Evolutionary conservation across 2,888 invertebrate species (phyloP).

Genomic region (Macrosoma leucophasiata): DNA sequence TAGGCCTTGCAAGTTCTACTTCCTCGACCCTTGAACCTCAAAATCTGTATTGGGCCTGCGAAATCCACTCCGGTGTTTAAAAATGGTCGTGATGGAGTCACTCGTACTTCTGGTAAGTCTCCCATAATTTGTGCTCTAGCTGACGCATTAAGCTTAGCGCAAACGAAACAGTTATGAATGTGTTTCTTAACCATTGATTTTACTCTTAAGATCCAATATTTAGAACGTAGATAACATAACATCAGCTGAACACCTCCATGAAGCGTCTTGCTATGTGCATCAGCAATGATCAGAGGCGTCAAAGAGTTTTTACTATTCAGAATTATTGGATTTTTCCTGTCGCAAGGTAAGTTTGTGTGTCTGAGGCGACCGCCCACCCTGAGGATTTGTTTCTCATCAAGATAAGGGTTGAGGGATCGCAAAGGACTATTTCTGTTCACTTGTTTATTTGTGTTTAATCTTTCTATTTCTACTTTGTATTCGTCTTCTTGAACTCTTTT

Average conservation of each 20-base stretch:
- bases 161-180: slow-evolving; percentile 24
- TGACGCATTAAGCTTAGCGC: slow-evolving; percentile 18
- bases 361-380: slow-evolving; percentile 26
- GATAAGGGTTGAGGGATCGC: slow-evolving; percentile 22
- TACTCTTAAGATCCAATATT: slow-evolving; percentile 26
- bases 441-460: slow-evolving; percentile 4
- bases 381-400: slow-evolving; percentile 19
- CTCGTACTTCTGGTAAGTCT: slow-evolving; percentile 14
- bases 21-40: neutral
- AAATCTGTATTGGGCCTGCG: slow-evolving; percentile 20
- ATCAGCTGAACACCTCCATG: slow-evolving; percentile 28
- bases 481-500: slow-evolving; percentile 17
- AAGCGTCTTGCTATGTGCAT: slow-evolving; percentile 25
- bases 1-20: slow-evolving; percentile 15
- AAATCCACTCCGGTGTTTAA: slow-evolving; percentile 25
- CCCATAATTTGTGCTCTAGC: slow-evolving; percentile 7
- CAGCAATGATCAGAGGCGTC: slow-evolving; percentile 20
- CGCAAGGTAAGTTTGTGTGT: slow-evolving; percentile 17
- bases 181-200: slow-evolving; percentile 19
- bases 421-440: slow-evolving; percentile 20
- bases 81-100: slow-evolving; percentile 24
- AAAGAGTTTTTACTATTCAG: slow-evolving; percentile 20
- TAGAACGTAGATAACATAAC: slow-evolving; percentile 22
- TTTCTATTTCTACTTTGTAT: slow-evolving; percentile 13
- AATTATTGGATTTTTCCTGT: slow-evolving; percentile 22